These are phyloP conservation scores for Chauna torquata DNA, from an alignment of 2,113 vertebrate genomes.

Conservation along the genomic window DNA sequence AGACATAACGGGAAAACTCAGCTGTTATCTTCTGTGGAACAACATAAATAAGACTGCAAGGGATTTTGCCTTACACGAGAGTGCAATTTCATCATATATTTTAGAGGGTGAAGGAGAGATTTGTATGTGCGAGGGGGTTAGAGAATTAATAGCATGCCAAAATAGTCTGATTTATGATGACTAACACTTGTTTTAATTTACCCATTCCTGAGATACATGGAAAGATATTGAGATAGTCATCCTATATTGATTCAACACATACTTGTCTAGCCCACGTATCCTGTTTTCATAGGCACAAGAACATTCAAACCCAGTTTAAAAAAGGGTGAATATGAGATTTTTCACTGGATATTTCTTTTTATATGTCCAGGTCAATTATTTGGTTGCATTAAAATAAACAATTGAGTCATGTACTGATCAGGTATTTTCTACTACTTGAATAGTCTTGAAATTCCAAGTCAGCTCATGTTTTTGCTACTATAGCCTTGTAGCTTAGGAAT, in stretches of 20 bases:
- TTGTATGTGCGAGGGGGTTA: not conserved
- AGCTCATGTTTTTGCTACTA: not conserved
- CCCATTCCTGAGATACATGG: not conserved
- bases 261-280: not conserved
- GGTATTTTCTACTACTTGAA: not conserved
- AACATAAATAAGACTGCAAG: not conserved
- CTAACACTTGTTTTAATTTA: constrained; percentile 11
- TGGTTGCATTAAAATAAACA: not conserved
- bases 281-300: not conserved
- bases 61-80: not conserved
- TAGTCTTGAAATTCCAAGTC: not conserved
- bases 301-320: not conserved
- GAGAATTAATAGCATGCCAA: not conserved
- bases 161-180: not conserved
- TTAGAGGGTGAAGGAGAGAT: not conserved
- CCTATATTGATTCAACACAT: not conserved
- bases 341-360: not conserved
- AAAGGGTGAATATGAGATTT: not conserved
- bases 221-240: not conserved
- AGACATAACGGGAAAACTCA: not conserved
- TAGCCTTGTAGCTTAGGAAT: not conserved
- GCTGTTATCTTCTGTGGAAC: not conserved
- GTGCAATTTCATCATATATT: not conserved
- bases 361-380: not conserved
- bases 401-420: not conserved